Percentiles rank a stretch among this genome's conserved stretches.
Conservation (phyloP, 2,113 vertebrate species). For the cattle (Bos taurus) region ARS-UCD2.0 NC_037338.1:90180001-90180500, state of each 20-base stretch:
- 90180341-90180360: background rate
- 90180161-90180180: background rate
- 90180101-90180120: background rate
- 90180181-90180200: no score
- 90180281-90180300: no score
- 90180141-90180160: background rate
- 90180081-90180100: background rate
- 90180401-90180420: fast-evolving
- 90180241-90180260: fast-evolving
- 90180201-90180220: background rate
- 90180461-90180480: no score
- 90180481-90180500: no score
- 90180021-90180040: no score
- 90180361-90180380: no score
- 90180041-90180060: background rate
- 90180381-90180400: fast-evolving
- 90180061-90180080: background rate
- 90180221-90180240: background rate
- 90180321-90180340: background rate
- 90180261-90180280: fast-evolving
- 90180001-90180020: background rate
- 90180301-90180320: fast-evolving
- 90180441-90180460: no score
- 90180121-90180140: no score
- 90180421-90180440: background rate